phyloP scores from a whole-genome alignment of 2,888 invertebrate genomes.

The Eurytoma adleriae region DNA sequence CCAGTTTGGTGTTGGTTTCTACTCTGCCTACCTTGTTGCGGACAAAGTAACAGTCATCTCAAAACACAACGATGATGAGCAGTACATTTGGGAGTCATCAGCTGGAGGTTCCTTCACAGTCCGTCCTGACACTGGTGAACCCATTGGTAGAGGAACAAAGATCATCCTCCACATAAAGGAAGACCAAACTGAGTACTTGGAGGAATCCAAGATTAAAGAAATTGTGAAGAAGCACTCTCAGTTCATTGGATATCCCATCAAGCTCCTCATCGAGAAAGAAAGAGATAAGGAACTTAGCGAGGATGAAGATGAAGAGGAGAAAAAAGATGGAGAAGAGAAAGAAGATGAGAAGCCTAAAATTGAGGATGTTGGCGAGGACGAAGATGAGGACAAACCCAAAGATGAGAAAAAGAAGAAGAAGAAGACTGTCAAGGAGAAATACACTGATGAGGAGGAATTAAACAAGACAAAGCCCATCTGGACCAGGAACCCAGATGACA shows the following conservation, averaged over 20 bases:
- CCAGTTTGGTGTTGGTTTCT: conserved; percentile 99
- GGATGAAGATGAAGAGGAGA: conserved; percentile 91
- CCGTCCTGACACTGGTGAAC: conserved; percentile 85
- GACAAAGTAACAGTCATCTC: conserved; percentile 95
- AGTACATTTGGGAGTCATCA: conserved; percentile 98
- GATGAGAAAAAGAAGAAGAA: conserved; percentile 91
- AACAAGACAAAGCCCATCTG: conserved; percentile 99
- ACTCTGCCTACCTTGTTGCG: conserved; percentile 97
- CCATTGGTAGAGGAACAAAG: conserved; percentile 94
- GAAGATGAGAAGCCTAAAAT: conserved; percentile 84
- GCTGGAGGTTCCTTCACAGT: conserved; percentile 99
- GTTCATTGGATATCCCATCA: conserved; percentile 99
- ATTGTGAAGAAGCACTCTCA: conserved; percentile 99
- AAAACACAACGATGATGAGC: conserved; percentile 98
- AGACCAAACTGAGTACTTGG: conserved; percentile 95
- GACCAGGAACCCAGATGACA: conserved; percentile 98
- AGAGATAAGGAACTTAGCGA: conserved; percentile 97
- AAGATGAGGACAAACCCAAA: conserved; percentile 86
- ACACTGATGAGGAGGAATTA: conserved; percentile 97
- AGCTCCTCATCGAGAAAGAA: conserved; percentile 95
- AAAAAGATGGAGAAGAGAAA: conserved; percentile 84
- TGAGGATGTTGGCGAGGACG: conserved; percentile 84
- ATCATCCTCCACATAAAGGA: conserved; percentile 97
- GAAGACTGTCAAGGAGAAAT: conserved; percentile 98
- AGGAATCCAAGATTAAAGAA: conserved; percentile 96